These are phyloP conservation scores for Rousettus leschenaultii DNA, from an alignment of 2,113 vertebrate genomes.

Conservation along the genomic window DNA sequence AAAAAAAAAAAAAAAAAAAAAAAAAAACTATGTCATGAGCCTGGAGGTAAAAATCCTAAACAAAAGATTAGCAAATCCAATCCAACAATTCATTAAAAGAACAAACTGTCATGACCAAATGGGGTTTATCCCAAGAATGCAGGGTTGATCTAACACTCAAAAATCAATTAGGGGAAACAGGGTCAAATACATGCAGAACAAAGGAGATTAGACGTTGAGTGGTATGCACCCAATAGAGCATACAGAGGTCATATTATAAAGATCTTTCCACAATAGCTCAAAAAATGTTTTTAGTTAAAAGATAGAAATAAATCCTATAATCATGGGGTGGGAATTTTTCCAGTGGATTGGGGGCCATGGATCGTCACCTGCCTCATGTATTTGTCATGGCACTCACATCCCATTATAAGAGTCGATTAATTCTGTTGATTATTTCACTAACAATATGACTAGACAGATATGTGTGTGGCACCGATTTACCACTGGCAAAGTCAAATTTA, in stretches of 20 bases:
- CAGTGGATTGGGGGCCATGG: background rate
- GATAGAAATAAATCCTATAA: background rate
- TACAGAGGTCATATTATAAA: background rate
- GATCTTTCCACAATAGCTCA: background rate
- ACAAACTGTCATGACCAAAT: background rate
- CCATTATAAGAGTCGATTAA: background rate
- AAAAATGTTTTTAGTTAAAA: background rate
- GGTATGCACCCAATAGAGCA: background rate
- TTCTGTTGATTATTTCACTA: conserved; percentile 6
- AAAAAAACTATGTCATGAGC: background rate
- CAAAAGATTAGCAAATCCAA: background rate
- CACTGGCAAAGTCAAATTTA: background rate
- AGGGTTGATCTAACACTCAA: background rate
- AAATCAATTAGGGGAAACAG: background rate
- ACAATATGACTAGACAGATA: background rate
- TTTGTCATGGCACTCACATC: background rate
- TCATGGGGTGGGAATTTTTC: background rate
- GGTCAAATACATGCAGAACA: background rate
- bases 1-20: too few species aligned
- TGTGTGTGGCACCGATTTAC: background rate
- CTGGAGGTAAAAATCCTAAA: background rate
- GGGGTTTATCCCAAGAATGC: background rate
- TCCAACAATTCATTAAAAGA: background rate
- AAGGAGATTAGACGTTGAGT: background rate
- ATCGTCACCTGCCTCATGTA: background rate